Conservation (phyloP, 2,113 vertebrate genomes). For the Rousettus leschenaultii region DNA sequence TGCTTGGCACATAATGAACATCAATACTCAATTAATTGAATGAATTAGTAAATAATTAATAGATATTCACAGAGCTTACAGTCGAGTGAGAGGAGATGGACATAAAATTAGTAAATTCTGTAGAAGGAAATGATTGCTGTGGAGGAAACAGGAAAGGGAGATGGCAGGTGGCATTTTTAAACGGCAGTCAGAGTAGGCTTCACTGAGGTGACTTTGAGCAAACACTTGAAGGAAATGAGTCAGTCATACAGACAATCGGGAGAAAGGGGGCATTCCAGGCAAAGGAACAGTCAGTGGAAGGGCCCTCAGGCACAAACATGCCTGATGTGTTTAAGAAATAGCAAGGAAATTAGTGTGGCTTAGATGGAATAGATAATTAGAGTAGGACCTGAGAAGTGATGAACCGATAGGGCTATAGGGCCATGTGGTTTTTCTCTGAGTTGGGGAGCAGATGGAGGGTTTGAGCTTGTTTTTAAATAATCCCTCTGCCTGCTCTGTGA, state of each 20-base stretch:
- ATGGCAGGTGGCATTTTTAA: not conserved
- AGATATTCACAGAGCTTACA: not conserved
- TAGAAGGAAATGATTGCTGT: not conserved
- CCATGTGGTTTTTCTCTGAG: not conserved
- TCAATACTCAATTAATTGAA: not conserved
- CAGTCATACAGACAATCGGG: not conserved
- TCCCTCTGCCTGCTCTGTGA: not conserved
- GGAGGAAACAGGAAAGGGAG: not conserved
- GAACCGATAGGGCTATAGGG: not conserved
- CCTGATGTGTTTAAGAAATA: not conserved
- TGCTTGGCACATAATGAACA: not conserved
- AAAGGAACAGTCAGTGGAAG: not conserved
- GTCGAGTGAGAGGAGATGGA: not conserved
- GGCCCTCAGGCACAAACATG: not conserved
- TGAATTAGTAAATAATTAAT: not conserved
- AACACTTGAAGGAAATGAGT: conserved; percentile 10
- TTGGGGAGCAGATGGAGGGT: not conserved
- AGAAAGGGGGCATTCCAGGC: not conserved
- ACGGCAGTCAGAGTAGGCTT: not conserved
- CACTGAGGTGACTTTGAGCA: not conserved
- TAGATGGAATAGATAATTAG: not conserved
- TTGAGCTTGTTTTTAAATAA: conserved; percentile 27
- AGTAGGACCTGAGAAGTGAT: not conserved
- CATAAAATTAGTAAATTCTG: not conserved
- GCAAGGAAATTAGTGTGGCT: not conserved